Evolutionary conservation across 2,888 invertebrate genomes (phyloP).

Genomic region (Pogonocherus hispidulus): DNA sequence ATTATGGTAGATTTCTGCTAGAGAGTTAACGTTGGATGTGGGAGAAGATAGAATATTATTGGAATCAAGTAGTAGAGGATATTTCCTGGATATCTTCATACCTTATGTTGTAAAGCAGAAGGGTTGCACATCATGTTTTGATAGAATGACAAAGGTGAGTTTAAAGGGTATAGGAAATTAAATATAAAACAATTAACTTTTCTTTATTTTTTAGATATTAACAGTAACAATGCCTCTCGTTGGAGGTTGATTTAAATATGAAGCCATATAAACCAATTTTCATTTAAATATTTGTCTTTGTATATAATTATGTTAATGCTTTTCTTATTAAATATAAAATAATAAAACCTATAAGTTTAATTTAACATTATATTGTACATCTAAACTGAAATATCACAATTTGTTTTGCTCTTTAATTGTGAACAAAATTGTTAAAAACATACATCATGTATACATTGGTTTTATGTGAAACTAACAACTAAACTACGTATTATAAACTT

Average conservation of each 20-base stretch:
- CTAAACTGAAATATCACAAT: conserved; percentile 1
- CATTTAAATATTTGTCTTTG: too few species aligned
- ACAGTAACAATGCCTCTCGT: conserved; percentile 65
- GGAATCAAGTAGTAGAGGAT: conserved; percentile 74
- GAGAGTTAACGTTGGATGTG: conserved; percentile 77
- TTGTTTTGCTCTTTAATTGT: too few species aligned
- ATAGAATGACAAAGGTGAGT: conserved; percentile 65
- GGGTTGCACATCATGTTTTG: conserved; percentile 69
- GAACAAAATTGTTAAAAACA: too few species aligned
- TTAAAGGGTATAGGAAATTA: neutral
- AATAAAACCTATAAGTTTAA: neutral
- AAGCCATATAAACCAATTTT: conserved; percentile 5
- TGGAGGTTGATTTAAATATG: conserved; percentile 53
- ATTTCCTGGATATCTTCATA: conserved; percentile 79
- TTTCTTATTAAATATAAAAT: neutral
- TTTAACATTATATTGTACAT: neutral
- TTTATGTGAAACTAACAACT: too few species aligned
- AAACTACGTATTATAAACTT: too few species aligned
- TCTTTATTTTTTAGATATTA: conserved; percentile 60
- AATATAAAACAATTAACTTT: neutral
- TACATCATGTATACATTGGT: too few species aligned
- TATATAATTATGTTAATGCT: neutral
- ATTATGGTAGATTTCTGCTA: conserved; percentile 71
- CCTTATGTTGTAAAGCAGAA: conserved; percentile 77
- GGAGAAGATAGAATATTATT: conserved; percentile 83